Base-by-base conservation (phyloP, 2,113 vertebrate genomes). In the Corythaeola cristata region DNA sequence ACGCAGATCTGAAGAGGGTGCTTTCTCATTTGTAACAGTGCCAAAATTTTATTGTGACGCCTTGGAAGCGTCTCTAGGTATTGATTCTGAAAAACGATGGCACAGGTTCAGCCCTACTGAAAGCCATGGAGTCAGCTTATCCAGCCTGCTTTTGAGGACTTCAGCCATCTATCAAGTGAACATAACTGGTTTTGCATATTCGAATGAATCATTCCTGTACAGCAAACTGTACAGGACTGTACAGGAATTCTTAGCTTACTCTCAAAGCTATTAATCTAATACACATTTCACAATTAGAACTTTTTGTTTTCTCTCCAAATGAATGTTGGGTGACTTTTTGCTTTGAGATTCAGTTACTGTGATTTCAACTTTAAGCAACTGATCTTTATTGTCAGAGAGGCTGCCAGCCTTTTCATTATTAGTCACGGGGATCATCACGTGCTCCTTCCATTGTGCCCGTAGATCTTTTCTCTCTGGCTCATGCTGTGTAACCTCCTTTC, bases 401-500 rank as follows among this genome's bases (percentile, higher is more conserved):
- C 58, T 91, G 94, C 41, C 66, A 89, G 80, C 59, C 50, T 39
- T 55, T 56, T 64, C 83, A 28, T 72, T 56, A 11, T 39, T 72
- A 87, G 79, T 90, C 92, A 96, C 47, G 23, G 53, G 90, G 87
- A 74, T 41, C 1, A 0, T 86, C 93, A 87, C 9, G 8, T 69
- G 82, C 91, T 74, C 49, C 63, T 96, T 85, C 89, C 80, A 21
- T 78, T 72, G 82, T 19, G 27, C 78, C 78, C n/a, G 52, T 67
- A 66, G 82, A 95, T 92, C 49, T 92, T 72, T 93, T 28, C 76
- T 55, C 64, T 69, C 56, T 23, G 32, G 89, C 62, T 94, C 94
- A 69, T 3, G 55, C 93, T 94, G 90, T 1, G n/a, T 95, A 97
- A 90, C 95, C 97, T 96, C 69, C 60, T 96, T 96, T 93, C 88